phyloP scores from a whole-genome alignment of 2,797 vertebrate genomes.

The Melanogrammus aeglefinus region DNA sequence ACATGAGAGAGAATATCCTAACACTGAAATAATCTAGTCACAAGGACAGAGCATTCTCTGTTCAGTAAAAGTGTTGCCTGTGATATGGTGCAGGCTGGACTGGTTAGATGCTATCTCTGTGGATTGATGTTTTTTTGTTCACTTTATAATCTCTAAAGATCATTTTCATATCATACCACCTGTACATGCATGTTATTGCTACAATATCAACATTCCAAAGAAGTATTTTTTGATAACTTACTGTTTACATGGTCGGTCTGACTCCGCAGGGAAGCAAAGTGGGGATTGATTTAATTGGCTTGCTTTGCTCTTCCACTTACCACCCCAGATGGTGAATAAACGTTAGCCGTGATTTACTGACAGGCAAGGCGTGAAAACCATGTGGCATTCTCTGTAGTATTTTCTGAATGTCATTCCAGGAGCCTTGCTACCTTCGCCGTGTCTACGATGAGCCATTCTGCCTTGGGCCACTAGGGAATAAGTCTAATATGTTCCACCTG shows the following conservation, averaged over 20 bases:
- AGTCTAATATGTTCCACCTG: not conserved
- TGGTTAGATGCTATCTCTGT: not conserved
- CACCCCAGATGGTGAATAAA: not conserved
- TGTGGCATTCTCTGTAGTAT: not conserved
- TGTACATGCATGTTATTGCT: not conserved
- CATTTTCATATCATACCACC: not conserved
- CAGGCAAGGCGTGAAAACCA: not conserved
- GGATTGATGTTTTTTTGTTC: not conserved
- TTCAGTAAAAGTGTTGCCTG: not conserved
- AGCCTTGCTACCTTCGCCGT: not conserved
- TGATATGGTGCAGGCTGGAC: not conserved
- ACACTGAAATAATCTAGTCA: not conserved
- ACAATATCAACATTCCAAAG: not conserved
- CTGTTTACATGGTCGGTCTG: not conserved
- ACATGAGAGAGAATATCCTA: not conserved
- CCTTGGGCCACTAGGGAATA: not conserved
- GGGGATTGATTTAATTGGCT: not conserved
- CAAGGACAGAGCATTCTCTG: not conserved
- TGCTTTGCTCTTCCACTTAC: not conserved
- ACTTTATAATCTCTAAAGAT: not conserved
- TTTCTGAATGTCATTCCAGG: not conserved
- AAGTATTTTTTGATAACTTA: not conserved
- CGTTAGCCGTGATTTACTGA: not conserved
- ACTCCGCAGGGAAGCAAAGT: not conserved
- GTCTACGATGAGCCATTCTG: not conserved